phyloP scores from a whole-genome alignment of 2,888 invertebrate species.

The Mactromeris polynyma region DNA sequence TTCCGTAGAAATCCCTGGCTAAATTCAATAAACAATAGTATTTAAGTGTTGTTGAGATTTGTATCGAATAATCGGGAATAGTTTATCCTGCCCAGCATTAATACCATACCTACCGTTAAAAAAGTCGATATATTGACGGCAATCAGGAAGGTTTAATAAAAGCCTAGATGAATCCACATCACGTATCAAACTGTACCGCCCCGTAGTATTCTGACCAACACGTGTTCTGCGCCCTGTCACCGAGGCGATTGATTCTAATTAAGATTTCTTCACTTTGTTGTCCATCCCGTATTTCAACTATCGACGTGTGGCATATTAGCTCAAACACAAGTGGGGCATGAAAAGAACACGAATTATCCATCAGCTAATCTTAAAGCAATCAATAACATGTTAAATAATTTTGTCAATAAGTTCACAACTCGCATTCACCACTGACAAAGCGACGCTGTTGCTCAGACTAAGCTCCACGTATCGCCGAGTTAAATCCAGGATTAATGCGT shows the following conservation, averaged over 20 bases:
- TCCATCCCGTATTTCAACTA: background rate
- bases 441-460: background rate
- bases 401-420: background rate
- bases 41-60: too few relatives aligned
- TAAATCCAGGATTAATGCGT: background rate
- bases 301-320: background rate
- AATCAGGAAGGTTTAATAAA: background rate
- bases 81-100: too few relatives aligned
- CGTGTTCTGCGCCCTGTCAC: background rate
- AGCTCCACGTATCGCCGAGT: background rate
- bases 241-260: conserved; percentile 12
- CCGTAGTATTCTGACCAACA: background rate
- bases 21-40: too few relatives aligned
- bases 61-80: too few relatives aligned
- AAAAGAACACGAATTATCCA: conserved; percentile 27
- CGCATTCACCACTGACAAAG: background rate
- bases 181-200: background rate
- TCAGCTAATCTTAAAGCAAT: conserved; percentile 15
- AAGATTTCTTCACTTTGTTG: conserved; percentile 5
- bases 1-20: too few relatives aligned
- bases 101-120: too few relatives aligned
- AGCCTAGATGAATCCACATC: background rate
- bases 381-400: conserved; percentile 2
- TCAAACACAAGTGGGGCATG: conserved; percentile 22
- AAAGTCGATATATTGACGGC: too few relatives aligned